Evolutionary conservation across 2,888 invertebrate species (phyloP), one percentile per base, ranked within the genome.

Genomic region (Gortyna flavago): DNA sequence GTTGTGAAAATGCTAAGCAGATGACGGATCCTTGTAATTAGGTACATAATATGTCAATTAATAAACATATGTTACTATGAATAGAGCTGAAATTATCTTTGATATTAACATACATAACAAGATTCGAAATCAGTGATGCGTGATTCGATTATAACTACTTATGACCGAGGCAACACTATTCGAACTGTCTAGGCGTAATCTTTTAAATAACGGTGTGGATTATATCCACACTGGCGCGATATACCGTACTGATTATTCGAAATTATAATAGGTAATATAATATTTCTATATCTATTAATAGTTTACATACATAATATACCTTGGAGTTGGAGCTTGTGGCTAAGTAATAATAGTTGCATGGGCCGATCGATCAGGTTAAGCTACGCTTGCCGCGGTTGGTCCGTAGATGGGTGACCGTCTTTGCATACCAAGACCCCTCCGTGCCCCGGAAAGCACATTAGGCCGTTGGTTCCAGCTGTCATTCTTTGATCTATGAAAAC

Each of bases 91-190:
- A 68, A 83, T 79, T 66, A 65, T 54, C 21, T 66, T 13, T 66
- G 7, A 54, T 70, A 61, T 66, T 62, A 69, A 80, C 64, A 68
- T 57, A 76, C n/a, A n/a, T 67, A 67, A 51, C 68, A 35, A 61
- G 59, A 69, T 79, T 78, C n/a, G 32, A 38, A 83, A 79, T 79
- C 32, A 67, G 66, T 62, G 70, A 66, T 18, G 38, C 38, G 66
- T 71, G 44, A 67, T 48, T 84, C 18, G 66, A 84, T 71, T 62
- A 62, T 57, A 29, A 64, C 25, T 51, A 69, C n/a, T 59, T 32
- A 77, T 83, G 48, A 83, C 78, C 29, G 2, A 68, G 64, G 68
- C 18, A 80, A 35, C 83, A 68, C n/a, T 62, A 64, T 83, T 48
- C 32, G 38, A 64, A 35, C 64, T 32, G 44, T 70, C 70, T 68